A percentile compares a stretch with the other conserved stretches of the same genome.
These are phyloP conservation scores for Tapera naevia DNA, from an alignment of 2,797 vertebrate genomes.

Conservation along the genomic window DNA sequence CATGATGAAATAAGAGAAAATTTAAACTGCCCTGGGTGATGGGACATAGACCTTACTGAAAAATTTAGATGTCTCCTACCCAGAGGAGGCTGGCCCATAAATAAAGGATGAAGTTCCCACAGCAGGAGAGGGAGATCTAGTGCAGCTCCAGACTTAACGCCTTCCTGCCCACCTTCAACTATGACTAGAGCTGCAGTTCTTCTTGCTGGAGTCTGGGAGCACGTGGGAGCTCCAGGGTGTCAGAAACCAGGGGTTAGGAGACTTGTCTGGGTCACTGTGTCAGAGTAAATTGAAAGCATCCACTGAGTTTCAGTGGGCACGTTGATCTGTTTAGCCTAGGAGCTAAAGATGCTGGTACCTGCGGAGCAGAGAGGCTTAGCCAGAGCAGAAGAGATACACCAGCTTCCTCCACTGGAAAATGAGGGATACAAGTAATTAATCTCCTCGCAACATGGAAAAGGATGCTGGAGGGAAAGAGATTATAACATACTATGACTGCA, in stretches of 20 bases:
- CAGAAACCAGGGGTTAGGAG: background rate
- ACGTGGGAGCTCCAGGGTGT: background rate
- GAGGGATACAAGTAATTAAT: background rate
- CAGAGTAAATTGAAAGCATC: background rate
- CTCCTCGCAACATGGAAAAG: background rate
- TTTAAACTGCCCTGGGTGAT: constrained; percentile 47
- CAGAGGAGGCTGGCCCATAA: constrained; percentile 48
- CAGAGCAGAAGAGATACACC: background rate
- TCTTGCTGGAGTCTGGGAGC: background rate
- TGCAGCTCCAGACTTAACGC: constrained; percentile 10
- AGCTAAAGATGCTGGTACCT: background rate
- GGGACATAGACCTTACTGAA: constrained; percentile 58
- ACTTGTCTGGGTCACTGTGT: background rate
- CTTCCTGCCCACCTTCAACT: background rate
- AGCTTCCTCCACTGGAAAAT: background rate
- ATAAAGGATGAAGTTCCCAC: constrained; percentile 63
- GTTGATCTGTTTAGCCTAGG: background rate
- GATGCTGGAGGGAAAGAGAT: background rate
- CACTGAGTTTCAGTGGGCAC: background rate
- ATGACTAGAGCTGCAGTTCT: background rate
- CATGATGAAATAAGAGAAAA: constrained; percentile 37
- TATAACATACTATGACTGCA: background rate
- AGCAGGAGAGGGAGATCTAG: background rate
- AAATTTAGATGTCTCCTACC: constrained; percentile 60
- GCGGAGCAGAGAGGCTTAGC: background rate